Conservation (phyloP, 1,140 invertebrate genomes). For the Aplysia californica region DNA sequence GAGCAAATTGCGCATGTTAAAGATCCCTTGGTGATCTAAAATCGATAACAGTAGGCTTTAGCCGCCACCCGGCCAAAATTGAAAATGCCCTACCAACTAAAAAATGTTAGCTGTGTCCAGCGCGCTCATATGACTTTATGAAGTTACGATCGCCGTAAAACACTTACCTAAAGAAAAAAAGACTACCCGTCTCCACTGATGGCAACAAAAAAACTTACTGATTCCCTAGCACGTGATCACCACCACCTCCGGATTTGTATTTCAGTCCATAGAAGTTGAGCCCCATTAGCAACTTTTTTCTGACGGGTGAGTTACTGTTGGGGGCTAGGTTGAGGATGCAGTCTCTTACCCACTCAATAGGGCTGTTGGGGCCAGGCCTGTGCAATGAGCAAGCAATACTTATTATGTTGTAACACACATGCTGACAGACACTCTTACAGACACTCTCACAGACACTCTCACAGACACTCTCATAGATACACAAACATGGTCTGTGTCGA, state of each 20-base stretch:
- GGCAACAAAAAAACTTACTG: conserved; percentile 74
- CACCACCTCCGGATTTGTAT: conserved; percentile 78
- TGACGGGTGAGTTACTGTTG: conserved; percentile 69
- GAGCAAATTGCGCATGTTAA: not conserved
- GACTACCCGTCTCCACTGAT: not conserved
- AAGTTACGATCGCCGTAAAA: not conserved
- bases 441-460: conserved; percentile 1
- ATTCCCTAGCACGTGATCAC: conserved; percentile 81
- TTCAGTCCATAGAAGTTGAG: conserved; percentile 95
- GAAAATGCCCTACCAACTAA: not conserved
- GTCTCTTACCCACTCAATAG: conserved; percentile 82
- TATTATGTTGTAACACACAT: not conserved
- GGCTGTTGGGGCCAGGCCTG: conserved; percentile 83
- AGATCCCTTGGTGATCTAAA: no score
- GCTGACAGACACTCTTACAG: not conserved
- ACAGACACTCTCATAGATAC: not conserved
- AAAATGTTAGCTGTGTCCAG: not conserved
- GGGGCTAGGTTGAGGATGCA: conserved; percentile 81
- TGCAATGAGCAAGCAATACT: no score
- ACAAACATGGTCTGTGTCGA: not conserved
- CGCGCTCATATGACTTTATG: not conserved
- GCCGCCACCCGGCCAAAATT: not conserved
- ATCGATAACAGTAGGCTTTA: no score
- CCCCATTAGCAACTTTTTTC: conserved; percentile 86
- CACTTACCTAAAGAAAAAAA: no score